phyloP scores from a whole-genome alignment of 2,888 invertebrate species.

The Ectemnius continuus region DNA sequence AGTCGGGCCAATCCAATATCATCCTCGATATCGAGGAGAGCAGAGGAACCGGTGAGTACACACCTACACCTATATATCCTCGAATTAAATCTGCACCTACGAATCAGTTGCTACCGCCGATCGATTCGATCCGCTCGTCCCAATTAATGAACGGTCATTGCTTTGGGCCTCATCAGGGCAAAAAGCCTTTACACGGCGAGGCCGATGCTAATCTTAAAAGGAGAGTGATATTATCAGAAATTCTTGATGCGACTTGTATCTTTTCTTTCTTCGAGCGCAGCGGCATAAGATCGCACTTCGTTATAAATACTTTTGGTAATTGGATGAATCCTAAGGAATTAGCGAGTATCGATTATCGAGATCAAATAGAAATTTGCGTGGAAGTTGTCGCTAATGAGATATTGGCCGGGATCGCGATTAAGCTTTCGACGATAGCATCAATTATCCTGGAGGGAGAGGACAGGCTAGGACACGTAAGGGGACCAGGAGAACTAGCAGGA shows the following conservation, averaged over 20 bases:
- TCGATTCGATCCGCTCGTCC: too few relatives aligned
- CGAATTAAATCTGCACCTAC: too few relatives aligned
- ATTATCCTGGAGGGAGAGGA: conserved; percentile 42
- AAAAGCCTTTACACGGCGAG: too few relatives aligned
- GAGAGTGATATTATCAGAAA: too few relatives aligned
- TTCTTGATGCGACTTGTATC: conserved; percentile 13
- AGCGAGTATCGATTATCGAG: neutral
- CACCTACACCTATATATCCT: too few relatives aligned
- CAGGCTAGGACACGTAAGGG: neutral
- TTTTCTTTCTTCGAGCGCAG: neutral
- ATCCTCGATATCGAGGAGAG: conserved; percentile 95
- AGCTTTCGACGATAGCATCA: conserved; percentile 55
- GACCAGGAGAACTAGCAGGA: neutral
- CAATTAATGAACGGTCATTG: too few relatives aligned
- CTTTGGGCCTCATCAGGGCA: too few relatives aligned
- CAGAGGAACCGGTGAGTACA: conserved; percentile 89
- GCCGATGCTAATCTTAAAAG: too few relatives aligned
- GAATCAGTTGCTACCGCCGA: too few relatives aligned
- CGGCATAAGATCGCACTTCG: neutral
- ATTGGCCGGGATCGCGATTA: conserved; percentile 40
- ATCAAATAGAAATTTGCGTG: too few relatives aligned
- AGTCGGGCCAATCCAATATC: conserved; percentile 92
- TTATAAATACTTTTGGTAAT: too few relatives aligned
- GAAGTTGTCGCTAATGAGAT: conserved; percentile 47
- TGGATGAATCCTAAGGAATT: too few relatives aligned